Evolutionary conservation across 2,797 vertebrate genomes (phyloP).

Genomic region (Arnoldichthys spilopterus): DNA sequence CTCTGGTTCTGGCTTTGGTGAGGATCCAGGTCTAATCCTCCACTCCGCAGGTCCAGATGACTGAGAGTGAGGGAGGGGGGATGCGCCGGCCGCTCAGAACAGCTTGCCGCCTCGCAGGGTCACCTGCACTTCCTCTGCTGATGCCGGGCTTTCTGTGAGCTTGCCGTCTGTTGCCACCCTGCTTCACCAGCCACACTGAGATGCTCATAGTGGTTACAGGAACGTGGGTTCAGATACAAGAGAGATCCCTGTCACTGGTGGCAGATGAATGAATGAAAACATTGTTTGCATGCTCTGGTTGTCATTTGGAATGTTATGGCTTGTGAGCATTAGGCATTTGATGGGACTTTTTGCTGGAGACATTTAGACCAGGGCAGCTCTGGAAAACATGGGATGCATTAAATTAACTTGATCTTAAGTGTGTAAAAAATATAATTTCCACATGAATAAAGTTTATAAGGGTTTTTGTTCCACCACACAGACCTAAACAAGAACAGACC

Average conservation of each 20-base stretch:
- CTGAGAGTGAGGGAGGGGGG: slow-evolving; percentile 42
- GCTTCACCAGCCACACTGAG: slow-evolving; percentile 52
- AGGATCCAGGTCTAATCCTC: slow-evolving; percentile 51
- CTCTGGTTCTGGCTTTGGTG: slow-evolving; percentile 32
- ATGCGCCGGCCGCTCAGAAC: slow-evolving; percentile 37
- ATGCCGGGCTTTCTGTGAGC: slow-evolving; percentile 52
- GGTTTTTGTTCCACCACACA: too few species aligned
- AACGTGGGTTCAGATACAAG: slow-evolving; percentile 13
- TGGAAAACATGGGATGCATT: background rate
- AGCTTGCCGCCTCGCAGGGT: slow-evolving; percentile 60
- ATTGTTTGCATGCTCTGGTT: slow-evolving; percentile 14
- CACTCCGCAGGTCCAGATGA: slow-evolving; percentile 58
- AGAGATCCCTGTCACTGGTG: slow-evolving; percentile 14
- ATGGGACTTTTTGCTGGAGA: background rate
- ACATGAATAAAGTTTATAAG: background rate
- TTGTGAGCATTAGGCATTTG: background rate
- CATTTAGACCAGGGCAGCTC: background rate
- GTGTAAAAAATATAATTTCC: too few species aligned
- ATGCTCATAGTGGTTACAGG: slow-evolving; percentile 20
- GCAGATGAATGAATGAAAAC: slow-evolving; percentile 30
- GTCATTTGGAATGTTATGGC: slow-evolving; percentile 21
- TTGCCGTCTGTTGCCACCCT: slow-evolving; percentile 49
- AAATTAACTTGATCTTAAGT: background rate
- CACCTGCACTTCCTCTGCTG: slow-evolving; percentile 60
- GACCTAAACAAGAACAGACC: too few species aligned